Conservation (phyloP, 1,140 invertebrate species). For the Drosophila sp. region DNA sequence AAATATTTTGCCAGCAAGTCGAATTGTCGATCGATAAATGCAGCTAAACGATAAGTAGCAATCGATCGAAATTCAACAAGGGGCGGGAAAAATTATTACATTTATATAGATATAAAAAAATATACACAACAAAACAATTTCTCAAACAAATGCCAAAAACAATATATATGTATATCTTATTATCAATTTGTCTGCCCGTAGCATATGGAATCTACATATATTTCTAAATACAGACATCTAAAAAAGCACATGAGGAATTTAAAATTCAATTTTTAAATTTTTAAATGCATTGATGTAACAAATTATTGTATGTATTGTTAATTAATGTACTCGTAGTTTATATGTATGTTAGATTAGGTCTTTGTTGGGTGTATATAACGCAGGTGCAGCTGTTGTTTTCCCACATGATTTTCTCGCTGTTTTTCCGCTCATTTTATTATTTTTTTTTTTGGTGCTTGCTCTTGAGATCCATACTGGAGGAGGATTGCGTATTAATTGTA, state of each 20-base stretch:
- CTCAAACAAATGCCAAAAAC: constrained; percentile 28
- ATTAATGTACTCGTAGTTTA: constrained; percentile 29
- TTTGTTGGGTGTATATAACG: not conserved
- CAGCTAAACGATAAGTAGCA: not conserved
- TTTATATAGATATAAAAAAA: not conserved
- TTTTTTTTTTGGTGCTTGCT: constrained; percentile 37
- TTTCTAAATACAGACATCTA: constrained; percentile 69
- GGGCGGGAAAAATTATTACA: not conserved
- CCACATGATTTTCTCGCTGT: constrained; percentile 1
- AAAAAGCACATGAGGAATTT: constrained; percentile 74
- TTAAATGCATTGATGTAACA: constrained; percentile 79
- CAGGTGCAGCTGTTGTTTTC: not conserved
- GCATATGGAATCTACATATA: constrained; percentile 24
- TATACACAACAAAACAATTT: constrained; percentile 8
- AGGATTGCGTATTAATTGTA: constrained; percentile 2
- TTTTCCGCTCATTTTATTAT: not conserved
- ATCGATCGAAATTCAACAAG: constrained; percentile 3
- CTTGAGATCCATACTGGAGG: constrained; percentile 36
- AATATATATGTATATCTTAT: constrained; percentile 27
- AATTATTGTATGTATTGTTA: constrained; percentile 39
- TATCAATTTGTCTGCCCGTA: constrained; percentile 33
- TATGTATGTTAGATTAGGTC: constrained; percentile 2
- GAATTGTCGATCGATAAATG: constrained; percentile 1
- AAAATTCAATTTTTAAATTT: constrained; percentile 58
- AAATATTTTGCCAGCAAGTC: not conserved